Evolutionary conservation across 2,888 invertebrate genomes (phyloP), one percentile per base, ranked within the genome.

Genomic region (Pegoplata infirma): DNA sequence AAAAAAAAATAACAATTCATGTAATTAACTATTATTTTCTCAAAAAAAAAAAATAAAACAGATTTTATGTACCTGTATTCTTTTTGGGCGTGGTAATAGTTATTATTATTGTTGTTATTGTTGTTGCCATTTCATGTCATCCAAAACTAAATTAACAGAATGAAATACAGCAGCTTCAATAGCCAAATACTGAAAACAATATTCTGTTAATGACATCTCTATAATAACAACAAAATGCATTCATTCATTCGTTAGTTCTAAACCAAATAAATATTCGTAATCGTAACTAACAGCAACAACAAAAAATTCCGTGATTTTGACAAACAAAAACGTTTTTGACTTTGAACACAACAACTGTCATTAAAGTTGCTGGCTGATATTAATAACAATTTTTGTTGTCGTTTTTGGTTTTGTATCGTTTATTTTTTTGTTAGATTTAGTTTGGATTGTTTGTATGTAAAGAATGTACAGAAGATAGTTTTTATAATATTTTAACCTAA

Each of bases 281-380:
- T n/a, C 23, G 46, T 53, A 12, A 47, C 12, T 25, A 46, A 61
- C 44, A 46, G 10, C 28, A 66, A 61, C 64, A 74, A n/a, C n/a
- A n/a, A n/a, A n/a, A n/a, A n/a, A n/a, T 66, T 71, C 51, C 56
- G 66, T 75, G 75, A 79, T 79, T 79, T 75, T 61, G 66, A 79
- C 55, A 75, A 75, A 74, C 73, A 58, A 67, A 67, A 74, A 56
- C 56, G 68, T 74, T 73, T 71, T 69, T 68, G 72, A 66, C 80
- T 76, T 76, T 76, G 76, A 76, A 68, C 59, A 64, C 19, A 10
- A 63, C 73, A 77, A 49, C 66, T 78, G 74, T 74, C 69, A 74
- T 78, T 69, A 69, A 47, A 69, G 74, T 64, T 66, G 36, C 36
- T 64, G 46, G 46, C 25, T 75, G 21, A 63, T 61, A 68, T 74